Percentiles rank a stretch among this genome's conserved stretches.
Conservation (phyloP, 2,797 vertebrate genomes). For the Lophius americanus region DNA sequence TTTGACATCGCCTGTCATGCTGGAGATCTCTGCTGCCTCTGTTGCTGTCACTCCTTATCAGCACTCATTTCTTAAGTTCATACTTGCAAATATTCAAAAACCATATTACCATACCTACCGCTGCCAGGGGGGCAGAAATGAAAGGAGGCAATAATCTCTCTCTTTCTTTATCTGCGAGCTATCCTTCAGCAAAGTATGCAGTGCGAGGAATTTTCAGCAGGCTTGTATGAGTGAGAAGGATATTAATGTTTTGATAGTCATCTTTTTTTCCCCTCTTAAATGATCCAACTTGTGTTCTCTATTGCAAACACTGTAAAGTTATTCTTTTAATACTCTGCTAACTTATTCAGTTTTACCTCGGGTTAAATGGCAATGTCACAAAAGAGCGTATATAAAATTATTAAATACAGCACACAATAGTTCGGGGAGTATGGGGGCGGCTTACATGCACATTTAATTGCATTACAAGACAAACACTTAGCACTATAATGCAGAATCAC, state of each 20-base stretch:
- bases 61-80: conserved; percentile 85
- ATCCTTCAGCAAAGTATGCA: conserved; percentile 84
- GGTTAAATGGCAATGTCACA: conserved; percentile 83
- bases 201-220: conserved; percentile 76
- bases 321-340: conserved; percentile 79
- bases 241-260: conserved; percentile 87
- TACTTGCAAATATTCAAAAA: conserved; percentile 83
- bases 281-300: conserved; percentile 74
- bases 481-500: conserved; percentile 83
- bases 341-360: conserved; percentile 81
- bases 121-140: conserved; percentile 80
- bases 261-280: conserved; percentile 71
- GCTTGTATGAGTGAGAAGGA: conserved; percentile 82
- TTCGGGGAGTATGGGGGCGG: conserved; percentile 79
- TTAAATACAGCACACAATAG: conserved; percentile 82
- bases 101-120: conserved; percentile 82
- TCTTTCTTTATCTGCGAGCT: conserved; percentile 83
- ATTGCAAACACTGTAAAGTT: conserved; percentile 78
- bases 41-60: conserved; percentile 86
- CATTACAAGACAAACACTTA: conserved; percentile 88
- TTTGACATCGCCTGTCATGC: conserved; percentile 85
- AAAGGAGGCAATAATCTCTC: conserved; percentile 85
- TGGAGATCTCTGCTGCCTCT: conserved; percentile 83
- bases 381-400: conserved; percentile 82
- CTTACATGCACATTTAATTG: conserved; percentile 85